These are phyloP conservation scores for Lacerta viridis DNA, from an alignment of 2,797 vertebrate species.

Conservation along the genomic window DNA sequence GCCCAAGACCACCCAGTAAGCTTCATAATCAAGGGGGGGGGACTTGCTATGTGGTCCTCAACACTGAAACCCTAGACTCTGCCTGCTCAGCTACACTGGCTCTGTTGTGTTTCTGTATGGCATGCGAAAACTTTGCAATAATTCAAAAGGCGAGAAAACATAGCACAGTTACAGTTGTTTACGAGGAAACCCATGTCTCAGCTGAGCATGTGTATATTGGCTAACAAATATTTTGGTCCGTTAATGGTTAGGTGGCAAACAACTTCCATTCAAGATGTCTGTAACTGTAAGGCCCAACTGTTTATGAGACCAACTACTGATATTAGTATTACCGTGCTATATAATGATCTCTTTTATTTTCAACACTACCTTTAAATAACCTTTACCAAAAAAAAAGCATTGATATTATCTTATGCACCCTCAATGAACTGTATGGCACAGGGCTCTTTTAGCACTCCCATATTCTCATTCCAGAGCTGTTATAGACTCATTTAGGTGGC, in stretches of 20 bases:
- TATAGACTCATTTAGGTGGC: not conserved
- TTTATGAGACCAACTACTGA: not conserved
- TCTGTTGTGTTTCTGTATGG: constrained; percentile 16
- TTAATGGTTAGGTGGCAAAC: not conserved
- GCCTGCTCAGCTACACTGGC: not conserved
- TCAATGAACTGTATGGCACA: not conserved
- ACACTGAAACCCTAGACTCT: not conserved
- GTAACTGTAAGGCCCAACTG: not conserved
- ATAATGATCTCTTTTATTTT: constrained; percentile 1
- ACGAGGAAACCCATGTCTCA: constrained; percentile 42
- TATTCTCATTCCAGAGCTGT: not conserved
- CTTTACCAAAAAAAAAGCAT: not conserved
- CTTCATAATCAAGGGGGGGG: not conserved
- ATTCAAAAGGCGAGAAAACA: constrained; percentile 46
- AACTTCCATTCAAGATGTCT: not conserved
- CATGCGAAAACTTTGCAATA: constrained; percentile 35
- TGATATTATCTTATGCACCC: not conserved
- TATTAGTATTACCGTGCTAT: not conserved
- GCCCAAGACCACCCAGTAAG: constrained; percentile 12
- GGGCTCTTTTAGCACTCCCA: not conserved
- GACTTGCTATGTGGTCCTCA: constrained; percentile 6
- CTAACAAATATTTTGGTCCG: constrained; percentile 58
- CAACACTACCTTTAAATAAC: constrained; percentile 1
- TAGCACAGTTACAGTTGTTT: constrained; percentile 54
- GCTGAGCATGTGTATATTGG: constrained; percentile 14